phyloP scores from a whole-genome alignment of 2,888 invertebrate genomes.

The Ganaspis brasiliensis region DNA sequence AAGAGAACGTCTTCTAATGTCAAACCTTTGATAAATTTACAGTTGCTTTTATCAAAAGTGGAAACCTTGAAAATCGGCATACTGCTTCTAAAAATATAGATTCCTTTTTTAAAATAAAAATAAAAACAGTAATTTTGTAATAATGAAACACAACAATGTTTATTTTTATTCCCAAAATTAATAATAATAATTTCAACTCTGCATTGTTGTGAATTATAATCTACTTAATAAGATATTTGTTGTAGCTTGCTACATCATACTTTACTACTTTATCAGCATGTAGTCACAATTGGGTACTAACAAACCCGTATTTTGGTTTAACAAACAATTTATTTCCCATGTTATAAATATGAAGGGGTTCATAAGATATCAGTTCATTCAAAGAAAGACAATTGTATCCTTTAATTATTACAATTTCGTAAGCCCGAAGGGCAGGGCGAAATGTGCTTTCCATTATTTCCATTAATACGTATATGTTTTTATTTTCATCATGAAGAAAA shows the following conservation, averaged over 20 bases:
- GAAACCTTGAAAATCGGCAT: slow-evolving; percentile 7
- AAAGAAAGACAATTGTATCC: slow-evolving; percentile 51
- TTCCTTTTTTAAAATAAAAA: too few relatives aligned
- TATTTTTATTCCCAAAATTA: too few relatives aligned
- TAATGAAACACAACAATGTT: too few relatives aligned
- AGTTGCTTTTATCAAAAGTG: neutral
- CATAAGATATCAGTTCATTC: slow-evolving; percentile 45
- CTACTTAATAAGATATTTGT: too few relatives aligned
- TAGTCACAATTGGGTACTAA: neutral
- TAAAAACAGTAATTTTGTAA: too few relatives aligned
- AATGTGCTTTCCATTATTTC: slow-evolving; percentile 51
- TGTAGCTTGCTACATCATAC: neutral
- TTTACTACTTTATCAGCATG: neutral
- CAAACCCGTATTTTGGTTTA: slow-evolving; percentile 53
- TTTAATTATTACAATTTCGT: slow-evolving; percentile 44
- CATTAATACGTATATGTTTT: slow-evolving; percentile 47
- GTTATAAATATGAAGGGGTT: slow-evolving; percentile 56
- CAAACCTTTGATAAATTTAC: neutral
- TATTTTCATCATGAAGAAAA: slow-evolving; percentile 27
- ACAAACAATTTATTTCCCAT: slow-evolving; percentile 49
- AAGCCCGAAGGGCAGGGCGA: slow-evolving; percentile 46
- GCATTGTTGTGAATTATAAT: too few relatives aligned
- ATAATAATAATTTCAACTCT: too few relatives aligned
- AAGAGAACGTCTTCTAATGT: neutral
- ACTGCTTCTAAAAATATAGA: neutral